Percentiles rank a stretch among this genome's conserved stretches.
phyloP scores from a whole-genome alignment of 2,888 invertebrate species.

The Furcula furcula region DNA sequence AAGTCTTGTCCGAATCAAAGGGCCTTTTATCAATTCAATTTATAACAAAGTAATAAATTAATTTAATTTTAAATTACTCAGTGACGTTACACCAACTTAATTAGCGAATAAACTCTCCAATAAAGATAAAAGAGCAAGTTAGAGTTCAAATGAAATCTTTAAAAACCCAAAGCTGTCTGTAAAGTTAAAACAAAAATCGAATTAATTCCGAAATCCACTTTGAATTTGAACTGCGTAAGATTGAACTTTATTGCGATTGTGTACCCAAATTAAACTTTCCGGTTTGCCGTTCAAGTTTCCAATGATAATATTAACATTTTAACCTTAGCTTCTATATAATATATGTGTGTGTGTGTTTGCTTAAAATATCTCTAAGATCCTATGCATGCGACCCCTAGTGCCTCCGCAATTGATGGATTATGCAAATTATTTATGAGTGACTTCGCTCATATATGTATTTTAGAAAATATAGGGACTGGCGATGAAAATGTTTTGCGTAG shows the following conservation, averaged over 20 bases:
- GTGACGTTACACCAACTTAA: conserved; percentile 26
- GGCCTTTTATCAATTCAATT: no score
- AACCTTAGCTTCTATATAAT: background rate
- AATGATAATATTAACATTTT: conserved; percentile 33
- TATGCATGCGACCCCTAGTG: background rate
- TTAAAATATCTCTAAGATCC: background rate
- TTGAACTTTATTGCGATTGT: conserved; percentile 66
- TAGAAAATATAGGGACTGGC: no score
- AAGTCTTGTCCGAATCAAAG: no score
- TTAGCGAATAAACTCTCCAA: conserved; percentile 26
- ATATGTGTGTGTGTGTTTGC: background rate
- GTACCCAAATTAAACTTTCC: conserved; percentile 60
- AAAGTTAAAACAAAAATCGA: conserved; percentile 62
- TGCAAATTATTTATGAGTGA: background rate
- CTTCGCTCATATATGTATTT: no score
- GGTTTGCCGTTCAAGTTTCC: conserved; percentile 41
- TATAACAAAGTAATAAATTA: conserved; percentile 1
- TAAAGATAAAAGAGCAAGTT: conserved; percentile 42
- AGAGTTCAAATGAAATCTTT: conserved; percentile 47
- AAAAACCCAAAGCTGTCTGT: conserved; percentile 52
- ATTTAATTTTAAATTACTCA: conserved; percentile 9
- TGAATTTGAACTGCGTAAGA: conserved; percentile 60
- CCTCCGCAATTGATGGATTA: background rate
- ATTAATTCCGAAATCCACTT: conserved; percentile 68
- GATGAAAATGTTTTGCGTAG: no score